Percentiles rank a stretch among this genome's conserved stretches.
Conservation (phyloP, 37 sponge, comb jelly and placozoan genomes). For the Theonella swinhoei region DNA sequence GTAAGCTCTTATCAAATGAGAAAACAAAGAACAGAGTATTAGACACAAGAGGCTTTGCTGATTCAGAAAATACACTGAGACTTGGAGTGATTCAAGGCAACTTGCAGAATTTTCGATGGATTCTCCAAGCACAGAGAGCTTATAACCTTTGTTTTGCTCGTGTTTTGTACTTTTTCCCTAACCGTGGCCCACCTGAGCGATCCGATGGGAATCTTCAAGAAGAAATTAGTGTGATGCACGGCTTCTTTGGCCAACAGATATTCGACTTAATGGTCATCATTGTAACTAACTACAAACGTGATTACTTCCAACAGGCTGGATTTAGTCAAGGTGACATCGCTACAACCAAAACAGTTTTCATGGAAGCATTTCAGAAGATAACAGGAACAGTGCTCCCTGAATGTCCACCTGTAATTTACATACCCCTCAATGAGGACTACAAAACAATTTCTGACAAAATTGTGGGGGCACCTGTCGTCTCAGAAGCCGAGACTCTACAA, state of each 20-base stretch:
- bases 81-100: constrained; percentile 11
- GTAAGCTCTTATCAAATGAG: constrained; percentile 19
- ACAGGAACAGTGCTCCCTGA: neutral
- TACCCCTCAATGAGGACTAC: neutral
- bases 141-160: constrained; percentile 7
- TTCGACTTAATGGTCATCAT: constrained; percentile 32
- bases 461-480: neutral
- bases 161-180: constrained; percentile 37
- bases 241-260: constrained; percentile 15
- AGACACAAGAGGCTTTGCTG: constrained; percentile 26
- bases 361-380: neutral
- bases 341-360: neutral
- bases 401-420: constrained; percentile 3
- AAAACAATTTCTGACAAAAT: neutral
- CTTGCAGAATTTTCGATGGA: constrained; percentile 16
- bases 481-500: neutral
- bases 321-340: neutral
- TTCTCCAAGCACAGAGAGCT: constrained; percentile 14
- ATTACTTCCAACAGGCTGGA: neutral
- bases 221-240: constrained; percentile 8
- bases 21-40: constrained; percentile 19
- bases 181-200: constrained; percentile 3
- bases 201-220: neutral
- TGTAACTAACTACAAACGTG: constrained; percentile 7
- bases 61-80: neutral